These are phyloP conservation scores for Tetraneura akinire DNA, from an alignment of 1,140 invertebrate species.

Conservation along the genomic window DNA sequence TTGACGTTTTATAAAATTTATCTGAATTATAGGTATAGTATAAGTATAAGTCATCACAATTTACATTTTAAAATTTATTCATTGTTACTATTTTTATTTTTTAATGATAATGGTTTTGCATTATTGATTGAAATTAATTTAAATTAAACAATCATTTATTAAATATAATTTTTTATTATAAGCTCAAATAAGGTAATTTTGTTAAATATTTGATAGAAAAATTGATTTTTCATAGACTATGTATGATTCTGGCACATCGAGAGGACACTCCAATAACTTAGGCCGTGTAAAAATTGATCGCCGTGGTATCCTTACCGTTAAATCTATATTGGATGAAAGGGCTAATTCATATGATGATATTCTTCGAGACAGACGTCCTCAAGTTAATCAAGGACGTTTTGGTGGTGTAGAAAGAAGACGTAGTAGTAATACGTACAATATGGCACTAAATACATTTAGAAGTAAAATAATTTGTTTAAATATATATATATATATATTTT, in stretches of 20 bases:
- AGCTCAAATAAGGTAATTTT: no score
- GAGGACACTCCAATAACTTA: conserved; percentile 17
- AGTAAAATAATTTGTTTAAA: conserved; percentile 15
- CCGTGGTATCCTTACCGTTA: conserved; percentile 43
- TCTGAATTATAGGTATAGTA: no score
- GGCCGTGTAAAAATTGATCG: conserved; percentile 44
- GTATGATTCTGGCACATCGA: neutral
- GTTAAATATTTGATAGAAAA: no score
- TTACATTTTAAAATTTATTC: no score
- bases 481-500: no score
- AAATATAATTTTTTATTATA: no score
- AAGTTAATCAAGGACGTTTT: conserved; percentile 2
- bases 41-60: no score
- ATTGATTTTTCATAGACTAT: neutral
- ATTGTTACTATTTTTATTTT: no score
- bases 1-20: no score
- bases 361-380: neutral
- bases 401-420: neutral
- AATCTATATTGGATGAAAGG: conserved; percentile 35
- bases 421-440: conserved; percentile 38
- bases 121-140: no score
- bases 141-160: no score
- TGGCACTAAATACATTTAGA: conserved; percentile 38
- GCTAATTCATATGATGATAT: neutral
- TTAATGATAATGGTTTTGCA: no score